These are phyloP conservation scores for Bradypodion pumilum DNA, from an alignment of 2,797 vertebrate species.

Conservation along the genomic window DNA sequence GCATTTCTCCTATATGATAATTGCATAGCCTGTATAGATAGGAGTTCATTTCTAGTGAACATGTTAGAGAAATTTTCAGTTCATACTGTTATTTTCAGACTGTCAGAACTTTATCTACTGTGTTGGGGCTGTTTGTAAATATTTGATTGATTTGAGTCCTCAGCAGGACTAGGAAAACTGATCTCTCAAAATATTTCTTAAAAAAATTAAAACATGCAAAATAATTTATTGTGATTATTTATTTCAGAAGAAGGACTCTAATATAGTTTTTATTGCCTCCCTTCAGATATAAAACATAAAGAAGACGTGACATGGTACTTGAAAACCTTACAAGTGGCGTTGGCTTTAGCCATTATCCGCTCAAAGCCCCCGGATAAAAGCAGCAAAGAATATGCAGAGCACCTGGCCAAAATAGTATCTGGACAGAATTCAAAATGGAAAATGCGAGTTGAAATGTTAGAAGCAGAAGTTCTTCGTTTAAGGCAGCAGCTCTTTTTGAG, in stretches of 20 bases:
- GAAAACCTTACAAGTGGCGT: slow-evolving; percentile 76
- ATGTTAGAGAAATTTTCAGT: neutral
- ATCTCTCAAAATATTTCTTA: slow-evolving; percentile 38
- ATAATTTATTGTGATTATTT: too few relatives aligned
- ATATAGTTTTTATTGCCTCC: slow-evolving; percentile 46
- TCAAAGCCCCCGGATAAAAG: slow-evolving; percentile 79
- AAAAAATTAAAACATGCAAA: slow-evolving; percentile 43
- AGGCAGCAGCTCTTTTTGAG: slow-evolving; percentile 81
- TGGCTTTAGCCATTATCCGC: slow-evolving; percentile 86
- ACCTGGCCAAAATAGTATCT: slow-evolving; percentile 71
- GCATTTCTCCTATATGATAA: neutral
- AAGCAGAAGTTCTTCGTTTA: slow-evolving; percentile 85
- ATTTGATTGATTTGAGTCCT: slow-evolving; percentile 41
- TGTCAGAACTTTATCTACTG: slow-evolving; percentile 35
- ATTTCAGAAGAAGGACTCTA: slow-evolving; percentile 31
- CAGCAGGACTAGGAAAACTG: slow-evolving; percentile 48
- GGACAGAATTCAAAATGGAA: slow-evolving; percentile 74
- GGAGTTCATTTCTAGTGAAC: neutral
- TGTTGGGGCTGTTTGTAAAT: slow-evolving; percentile 27
- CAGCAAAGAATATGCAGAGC: slow-evolving; percentile 74
- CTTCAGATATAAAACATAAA: slow-evolving; percentile 55
- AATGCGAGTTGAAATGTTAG: slow-evolving; percentile 73
- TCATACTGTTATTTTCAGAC: slow-evolving; percentile 34
- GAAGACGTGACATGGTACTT: slow-evolving; percentile 66
- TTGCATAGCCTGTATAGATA: neutral